phyloP scores from a whole-genome alignment of 2,113 vertebrate genomes.

The Sakesphorus luctuosus region DNA sequence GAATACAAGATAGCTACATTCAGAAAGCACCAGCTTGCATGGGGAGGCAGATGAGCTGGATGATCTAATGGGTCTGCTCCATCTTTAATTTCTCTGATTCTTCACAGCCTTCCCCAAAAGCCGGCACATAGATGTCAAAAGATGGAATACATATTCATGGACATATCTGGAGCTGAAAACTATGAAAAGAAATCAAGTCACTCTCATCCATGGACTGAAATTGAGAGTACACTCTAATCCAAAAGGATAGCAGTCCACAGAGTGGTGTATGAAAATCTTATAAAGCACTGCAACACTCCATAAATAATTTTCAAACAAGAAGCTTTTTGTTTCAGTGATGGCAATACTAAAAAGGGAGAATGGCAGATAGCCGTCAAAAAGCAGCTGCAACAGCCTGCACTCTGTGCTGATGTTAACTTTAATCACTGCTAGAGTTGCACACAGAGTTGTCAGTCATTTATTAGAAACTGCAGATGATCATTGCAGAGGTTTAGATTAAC shows the following conservation, averaged over 20 bases:
- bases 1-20: rapidly evolving
- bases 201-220: conserved; percentile 61
- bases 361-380: conserved; percentile 49
- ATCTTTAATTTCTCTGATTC: background rate
- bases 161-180: conserved; percentile 38
- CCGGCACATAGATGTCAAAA: background rate
- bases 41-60: background rate
- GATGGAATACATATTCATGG: conserved; percentile 41
- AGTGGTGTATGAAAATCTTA: conserved; percentile 60
- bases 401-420: conserved; percentile 11
- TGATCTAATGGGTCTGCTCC: background rate
- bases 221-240: conserved; percentile 53
- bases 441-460: conserved; percentile 31
- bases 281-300: conserved; percentile 58
- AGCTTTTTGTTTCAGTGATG: conserved; percentile 64
- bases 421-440: background rate
- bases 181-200: conserved; percentile 66
- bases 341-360: conserved; percentile 60
- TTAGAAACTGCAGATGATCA: conserved; percentile 9
- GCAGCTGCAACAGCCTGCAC: conserved; percentile 13
- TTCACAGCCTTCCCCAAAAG: background rate
- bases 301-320: conserved; percentile 76
- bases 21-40: background rate
- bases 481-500: conserved; percentile 39
- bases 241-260: conserved; percentile 56